Evolutionary conservation across 2,888 invertebrate species (phyloP), one percentile per base, ranked within the genome.

Genomic region (Harpalus rubripes): DNA sequence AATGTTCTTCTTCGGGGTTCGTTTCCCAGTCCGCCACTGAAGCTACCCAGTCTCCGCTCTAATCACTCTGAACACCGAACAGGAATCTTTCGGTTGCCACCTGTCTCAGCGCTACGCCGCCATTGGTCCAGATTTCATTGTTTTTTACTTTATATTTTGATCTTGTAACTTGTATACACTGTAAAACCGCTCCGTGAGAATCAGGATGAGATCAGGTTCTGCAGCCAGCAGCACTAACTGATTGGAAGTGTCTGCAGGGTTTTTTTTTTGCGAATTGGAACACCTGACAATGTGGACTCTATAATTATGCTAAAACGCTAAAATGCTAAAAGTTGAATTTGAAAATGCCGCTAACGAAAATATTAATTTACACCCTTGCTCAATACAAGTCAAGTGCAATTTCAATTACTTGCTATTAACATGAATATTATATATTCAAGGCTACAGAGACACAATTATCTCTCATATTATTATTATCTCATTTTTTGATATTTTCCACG

Each of bases 41-140:
- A 32, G 72, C 18, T 12, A 32, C 26, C 44, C 44, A 52, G 78
- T 88, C 88, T 88, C 88, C 88, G 88, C 88, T 88, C 87, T 87
- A 88, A 87, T 89, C 88, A 90, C 89, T 90, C 89, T 88, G 88
- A 89, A 88, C 88, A 88, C 88, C 87, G 88, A 89, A 89, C 90
- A 88, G 89, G 90, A 90, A 90, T 90, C 90, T 88, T 88, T 88
- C 90, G 90, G 89, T 89, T 89, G 89, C 90, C 91, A 91, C 91
- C 91, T 91, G 91, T 90, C 90, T 88, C 89, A 87, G 88, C 88
- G 88, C 89, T 88, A 88, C 89, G 87, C 88, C 88, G 89, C 89
- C 86, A 91, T 91, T 91, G 91, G 91, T 90, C 90, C 89, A 88
- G 88, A 89, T 90, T 87, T 89, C 87, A 88, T 89, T 89, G 89